phyloP scores from a whole-genome alignment of 2,888 invertebrate genomes.

The Agrochola lota region DNA sequence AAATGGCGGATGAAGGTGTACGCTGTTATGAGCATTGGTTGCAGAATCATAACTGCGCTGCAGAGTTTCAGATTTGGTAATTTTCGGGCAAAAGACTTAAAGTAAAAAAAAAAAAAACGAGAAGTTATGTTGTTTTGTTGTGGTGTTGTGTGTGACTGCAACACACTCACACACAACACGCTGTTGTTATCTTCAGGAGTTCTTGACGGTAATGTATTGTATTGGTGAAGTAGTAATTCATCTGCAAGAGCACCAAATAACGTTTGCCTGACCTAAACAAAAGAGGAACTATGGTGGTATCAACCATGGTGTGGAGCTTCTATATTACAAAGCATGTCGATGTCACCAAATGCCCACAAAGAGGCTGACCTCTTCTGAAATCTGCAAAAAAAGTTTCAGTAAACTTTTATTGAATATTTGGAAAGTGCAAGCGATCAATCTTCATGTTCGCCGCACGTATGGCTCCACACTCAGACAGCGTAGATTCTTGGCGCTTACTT shows the following conservation, averaged over 20 bases:
- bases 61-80: too few relatives aligned
- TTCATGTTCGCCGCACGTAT: constrained; percentile 11
- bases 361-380: background rate
- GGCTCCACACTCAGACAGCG: constrained; percentile 46
- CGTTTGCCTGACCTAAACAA: background rate
- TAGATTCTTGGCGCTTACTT: constrained; percentile 70
- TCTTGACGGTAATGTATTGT: background rate
- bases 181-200: too few relatives aligned
- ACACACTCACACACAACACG: too few relatives aligned
- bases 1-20: constrained; percentile 29
- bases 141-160: too few relatives aligned
- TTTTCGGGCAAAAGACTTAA: background rate
- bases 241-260: background rate
- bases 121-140: too few relatives aligned
- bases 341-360: background rate
- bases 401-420: background rate
- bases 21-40: background rate
- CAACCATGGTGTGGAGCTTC: background rate
- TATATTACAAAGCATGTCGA: background rate
- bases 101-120: background rate
- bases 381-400: too few relatives aligned
- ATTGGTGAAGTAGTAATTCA: background rate
- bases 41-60: background rate
- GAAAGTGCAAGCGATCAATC: background rate
- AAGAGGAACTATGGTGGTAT: background rate